phyloP scores from a whole-genome alignment of 2,797 vertebrate species.

The Rhinogobio ventralis region DNA sequence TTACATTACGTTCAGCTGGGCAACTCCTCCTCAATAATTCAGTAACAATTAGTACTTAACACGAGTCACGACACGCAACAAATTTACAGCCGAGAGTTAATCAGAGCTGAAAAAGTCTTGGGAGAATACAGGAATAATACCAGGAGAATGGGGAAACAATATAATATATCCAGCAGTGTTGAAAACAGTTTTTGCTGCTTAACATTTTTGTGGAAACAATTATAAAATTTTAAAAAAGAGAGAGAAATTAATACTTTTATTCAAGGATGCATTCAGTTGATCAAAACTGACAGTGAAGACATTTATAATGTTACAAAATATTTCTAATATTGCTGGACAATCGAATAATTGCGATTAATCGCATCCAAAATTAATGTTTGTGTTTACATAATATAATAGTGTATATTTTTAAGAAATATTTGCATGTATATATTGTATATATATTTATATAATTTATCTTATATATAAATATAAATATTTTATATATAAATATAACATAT shows the following conservation, averaged over 20 bases:
- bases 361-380: too few species aligned
- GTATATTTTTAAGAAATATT: too few species aligned
- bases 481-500: too few species aligned
- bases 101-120: conserved; percentile 26
- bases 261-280: neutral
- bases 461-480: too few species aligned
- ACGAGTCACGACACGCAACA: conserved; percentile 54
- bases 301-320: neutral
- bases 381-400: too few species aligned
- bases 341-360: too few species aligned
- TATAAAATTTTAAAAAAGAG: neutral
- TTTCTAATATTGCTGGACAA: neutral
- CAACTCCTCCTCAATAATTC: conserved; percentile 70
- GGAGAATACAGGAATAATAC: neutral
- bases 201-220: neutral
- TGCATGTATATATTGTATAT: too few species aligned
- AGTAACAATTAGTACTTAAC: conserved; percentile 72
- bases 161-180: neutral
- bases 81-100: conserved; percentile 67
- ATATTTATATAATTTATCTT: too few species aligned
- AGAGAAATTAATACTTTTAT: neutral
- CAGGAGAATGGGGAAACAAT: neutral
- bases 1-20: conserved; percentile 68
- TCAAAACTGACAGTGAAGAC: neutral
- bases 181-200: neutral